Evolutionary conservation across 2,888 invertebrate genomes (phyloP).

Genomic region (Epistrophella euchroma): DNA sequence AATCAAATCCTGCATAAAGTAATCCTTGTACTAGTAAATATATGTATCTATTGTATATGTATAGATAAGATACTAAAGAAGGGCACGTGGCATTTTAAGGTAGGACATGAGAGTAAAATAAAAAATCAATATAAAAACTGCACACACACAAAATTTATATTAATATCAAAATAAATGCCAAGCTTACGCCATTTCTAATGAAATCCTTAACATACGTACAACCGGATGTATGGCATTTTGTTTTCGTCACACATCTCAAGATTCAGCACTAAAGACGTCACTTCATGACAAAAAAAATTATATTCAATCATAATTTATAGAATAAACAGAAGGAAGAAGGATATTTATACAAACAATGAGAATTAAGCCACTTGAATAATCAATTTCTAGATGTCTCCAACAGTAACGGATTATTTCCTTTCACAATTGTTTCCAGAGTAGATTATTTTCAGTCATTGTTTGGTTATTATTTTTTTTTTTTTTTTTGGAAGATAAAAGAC

Average conservation of each 20-base stretch:
- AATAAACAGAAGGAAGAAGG: conserved; percentile 1
- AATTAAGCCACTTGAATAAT: neutral
- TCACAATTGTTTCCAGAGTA: neutral
- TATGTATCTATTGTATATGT: too few relatives aligned
- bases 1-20: neutral
- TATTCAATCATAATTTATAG: neutral
- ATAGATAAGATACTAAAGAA: neutral
- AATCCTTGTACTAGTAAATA: too few relatives aligned
- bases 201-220: neutral
- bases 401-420: neutral
- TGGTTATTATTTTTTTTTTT: too few relatives aligned
- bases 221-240: neutral
- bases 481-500: too few relatives aligned
- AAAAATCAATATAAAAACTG: conserved; percentile 2
- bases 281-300: neutral
- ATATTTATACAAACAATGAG: neutral
- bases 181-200: neutral
- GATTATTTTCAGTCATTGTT: neutral
- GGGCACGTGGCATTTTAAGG: neutral
- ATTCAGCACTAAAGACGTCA: neutral
- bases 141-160: neutral
- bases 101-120: neutral
- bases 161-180: neutral
- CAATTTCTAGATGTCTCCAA: neutral
- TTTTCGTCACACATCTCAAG: neutral